Base-by-base conservation (phyloP, 2,113 vertebrate genomes). In the Toxostoma redivivum region DNA sequence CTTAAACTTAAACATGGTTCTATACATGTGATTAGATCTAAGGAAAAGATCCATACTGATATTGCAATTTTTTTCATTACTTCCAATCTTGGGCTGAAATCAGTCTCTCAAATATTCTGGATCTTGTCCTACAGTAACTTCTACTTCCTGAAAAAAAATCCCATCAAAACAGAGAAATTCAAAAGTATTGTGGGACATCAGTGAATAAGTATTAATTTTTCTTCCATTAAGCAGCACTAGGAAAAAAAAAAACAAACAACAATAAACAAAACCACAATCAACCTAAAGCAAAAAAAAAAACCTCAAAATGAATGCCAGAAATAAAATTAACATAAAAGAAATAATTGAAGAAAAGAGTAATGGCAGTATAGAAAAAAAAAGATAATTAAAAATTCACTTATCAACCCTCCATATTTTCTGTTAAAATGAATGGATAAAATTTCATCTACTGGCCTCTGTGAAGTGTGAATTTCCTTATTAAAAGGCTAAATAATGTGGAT, bases 351-450 rank as follows among this genome's bases (percentile, higher is more conserved):
- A 86, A 77, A 38, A 61, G 7, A 9, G 24, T 22, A 70, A 61
- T 4, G 5, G 3, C 7, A 56, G 8, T 61, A 37, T 1, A 64
- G 23, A 16, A 15, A 69, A 50, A 56, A 86, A 60, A 45, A 57
- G 4, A 1, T 1, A 9, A 66, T 35, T 47, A 31, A 90, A 93
- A 81, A 56, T 24, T 15, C 15, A 53, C 10, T 58, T 64, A 40
- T 7, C 10, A 70, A 45, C 4, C 0, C 5, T 4, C 0, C 2
- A 0, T 61, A 65, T 40, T 82, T 91, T 3, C 3, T 7, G 1
- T 57, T 56, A 76, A 56, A 48, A 77, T 25, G 5, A 79, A 56
- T 27, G 8, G 53, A 56, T n/a, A 80, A 64, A 47, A 72, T n/a
- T 71, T 72, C 9, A 61, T 65, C 44, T 73, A 44, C 28, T 56